Evolutionary conservation across 2,113 vertebrate species (phyloP).

Genomic region (Rhinolophus sinicus): DNA sequence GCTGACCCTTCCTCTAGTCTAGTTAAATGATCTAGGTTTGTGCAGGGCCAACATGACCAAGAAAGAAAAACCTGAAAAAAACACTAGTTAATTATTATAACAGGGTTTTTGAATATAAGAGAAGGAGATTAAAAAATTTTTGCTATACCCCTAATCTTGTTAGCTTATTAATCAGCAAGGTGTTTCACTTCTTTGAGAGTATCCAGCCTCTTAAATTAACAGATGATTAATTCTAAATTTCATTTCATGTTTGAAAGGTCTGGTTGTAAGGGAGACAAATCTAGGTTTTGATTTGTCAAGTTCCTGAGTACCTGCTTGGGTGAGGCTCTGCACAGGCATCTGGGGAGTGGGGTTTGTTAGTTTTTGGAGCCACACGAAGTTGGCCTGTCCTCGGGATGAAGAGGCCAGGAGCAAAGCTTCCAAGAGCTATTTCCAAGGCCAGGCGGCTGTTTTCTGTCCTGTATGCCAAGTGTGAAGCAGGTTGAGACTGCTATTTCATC

Average conservation of each 20-base stretch:
- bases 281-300: neutral
- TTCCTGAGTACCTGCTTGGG: neutral
- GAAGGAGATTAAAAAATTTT: neutral
- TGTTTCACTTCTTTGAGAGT: neutral
- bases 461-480: neutral
- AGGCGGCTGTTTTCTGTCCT: neutral
- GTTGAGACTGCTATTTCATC: neutral
- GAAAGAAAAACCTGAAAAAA: neutral
- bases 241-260: constrained; percentile 19
- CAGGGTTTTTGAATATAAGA: neutral
- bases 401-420: neutral
- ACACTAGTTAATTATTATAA: neutral
- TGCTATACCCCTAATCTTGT: neutral
- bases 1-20: neutral
- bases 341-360: neutral
- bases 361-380: neutral
- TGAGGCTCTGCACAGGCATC: neutral
- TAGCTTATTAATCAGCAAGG: constrained; percentile 16
- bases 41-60: constrained; percentile 18
- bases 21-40: neutral
- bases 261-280: neutral
- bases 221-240: constrained; percentile 15
- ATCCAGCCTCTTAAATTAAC: neutral
- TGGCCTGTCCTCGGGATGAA: neutral
- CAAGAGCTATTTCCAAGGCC: neutral